Percentiles rank a stretch among this genome's conserved stretches.
Evolutionary conservation across 2,888 invertebrate species (phyloP).

Genomic region (Xylocampa areola): DNA sequence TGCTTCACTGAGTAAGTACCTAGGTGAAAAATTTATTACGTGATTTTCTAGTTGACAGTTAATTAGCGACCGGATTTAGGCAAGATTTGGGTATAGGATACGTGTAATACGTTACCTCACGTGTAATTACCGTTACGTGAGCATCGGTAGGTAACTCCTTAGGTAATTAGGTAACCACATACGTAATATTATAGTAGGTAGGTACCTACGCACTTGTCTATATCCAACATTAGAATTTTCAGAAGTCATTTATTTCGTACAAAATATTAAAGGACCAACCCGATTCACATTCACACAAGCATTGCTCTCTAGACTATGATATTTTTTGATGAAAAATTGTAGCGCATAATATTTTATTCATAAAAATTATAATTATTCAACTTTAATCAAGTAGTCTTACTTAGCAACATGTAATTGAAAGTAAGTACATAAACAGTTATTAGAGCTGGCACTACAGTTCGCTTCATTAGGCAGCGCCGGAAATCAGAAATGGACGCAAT

Average conservation of each 20-base stretch:
- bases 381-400: constrained; percentile 15
- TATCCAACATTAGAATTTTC: too few relatives aligned
- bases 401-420: constrained; percentile 30
- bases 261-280: too few relatives aligned
- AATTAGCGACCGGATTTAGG: constrained; percentile 36
- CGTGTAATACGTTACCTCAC: constrained; percentile 16
- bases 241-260: too few relatives aligned
- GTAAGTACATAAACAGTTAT: constrained; percentile 30
- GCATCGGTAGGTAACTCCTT: background rate
- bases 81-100: constrained; percentile 27
- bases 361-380: too few relatives aligned
- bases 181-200: too few relatives aligned
- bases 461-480: constrained; percentile 43
- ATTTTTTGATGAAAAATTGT: too few relatives aligned
- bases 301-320: too few relatives aligned
- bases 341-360: too few relatives aligned
- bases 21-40: constrained; percentile 26
- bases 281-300: too few relatives aligned
- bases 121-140: constrained; percentile 14
- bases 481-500: constrained; percentile 53
- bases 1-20: background rate
- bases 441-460: constrained; percentile 29
- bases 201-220: too few relatives aligned
- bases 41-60: constrained; percentile 35
- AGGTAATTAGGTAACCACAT: background rate